Conservation (phyloP, 2,797 vertebrate genomes). For the Helostoma temminkii region DNA sequence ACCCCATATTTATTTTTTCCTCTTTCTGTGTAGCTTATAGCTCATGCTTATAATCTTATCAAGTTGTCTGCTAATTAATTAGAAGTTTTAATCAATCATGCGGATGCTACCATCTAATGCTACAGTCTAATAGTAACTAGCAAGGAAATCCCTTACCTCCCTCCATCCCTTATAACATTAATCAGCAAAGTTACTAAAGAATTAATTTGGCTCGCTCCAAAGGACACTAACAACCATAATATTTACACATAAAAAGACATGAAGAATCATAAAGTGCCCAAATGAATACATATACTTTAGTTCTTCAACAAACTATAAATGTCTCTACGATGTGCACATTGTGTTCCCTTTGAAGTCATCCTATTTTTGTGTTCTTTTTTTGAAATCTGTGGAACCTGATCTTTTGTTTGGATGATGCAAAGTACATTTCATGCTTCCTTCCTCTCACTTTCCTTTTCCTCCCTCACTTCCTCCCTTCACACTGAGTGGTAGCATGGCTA, state of each 20-base stretch:
- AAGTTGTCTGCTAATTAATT: conserved; percentile 67
- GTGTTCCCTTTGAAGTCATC: conserved; percentile 64
- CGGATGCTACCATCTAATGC: conserved; percentile 83
- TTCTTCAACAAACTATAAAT: conserved; percentile 44
- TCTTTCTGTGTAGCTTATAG: conserved; percentile 37
- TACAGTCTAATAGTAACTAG: conserved; percentile 80
- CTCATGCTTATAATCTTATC: conserved; percentile 76
- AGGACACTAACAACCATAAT: conserved; percentile 62
- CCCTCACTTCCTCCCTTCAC: conserved; percentile 21
- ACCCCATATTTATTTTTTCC: conserved; percentile 14
- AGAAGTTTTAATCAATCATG: conserved; percentile 72
- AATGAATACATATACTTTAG: conserved; percentile 49
- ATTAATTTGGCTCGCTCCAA: conserved; percentile 77
- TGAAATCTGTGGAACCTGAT: conserved; percentile 35
- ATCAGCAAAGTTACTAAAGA: conserved; percentile 61
- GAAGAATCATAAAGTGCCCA: conserved; percentile 75
- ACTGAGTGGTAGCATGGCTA: conserved; percentile 49
- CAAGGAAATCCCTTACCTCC: conserved; percentile 56
- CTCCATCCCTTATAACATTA: conserved; percentile 52
- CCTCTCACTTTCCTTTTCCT: conserved; percentile 34
- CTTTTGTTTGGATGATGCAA: conserved; percentile 60
- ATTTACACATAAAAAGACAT: conserved; percentile 69
- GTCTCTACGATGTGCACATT: conserved; percentile 56
- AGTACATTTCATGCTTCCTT: conserved; percentile 68
- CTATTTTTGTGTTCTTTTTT: conserved; percentile 40